These are phyloP conservation scores for Aleiodes leptofemur DNA, from an alignment of 2,888 invertebrate genomes.

Conservation along the genomic window DNA sequence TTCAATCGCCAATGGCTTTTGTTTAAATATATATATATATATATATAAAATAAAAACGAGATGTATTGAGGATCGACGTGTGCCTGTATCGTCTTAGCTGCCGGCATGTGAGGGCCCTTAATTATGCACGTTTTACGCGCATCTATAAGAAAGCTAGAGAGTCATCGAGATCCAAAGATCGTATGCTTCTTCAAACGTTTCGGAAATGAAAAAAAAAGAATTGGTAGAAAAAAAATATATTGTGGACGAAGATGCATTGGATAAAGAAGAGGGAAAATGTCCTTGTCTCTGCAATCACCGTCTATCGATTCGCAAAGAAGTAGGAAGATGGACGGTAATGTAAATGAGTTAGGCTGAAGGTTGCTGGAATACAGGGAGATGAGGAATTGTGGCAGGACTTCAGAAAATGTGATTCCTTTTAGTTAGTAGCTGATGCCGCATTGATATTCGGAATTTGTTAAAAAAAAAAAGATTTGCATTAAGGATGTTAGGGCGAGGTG, in stretches of 20 bases:
- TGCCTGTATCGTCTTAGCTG: constrained; percentile 45
- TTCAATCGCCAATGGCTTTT: constrained; percentile 33
- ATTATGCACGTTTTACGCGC: constrained; percentile 70
- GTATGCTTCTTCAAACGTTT: constrained; percentile 17
- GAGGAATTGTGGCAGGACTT: constrained; percentile 55
- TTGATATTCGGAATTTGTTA: constrained; percentile 42
- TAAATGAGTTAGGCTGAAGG: constrained; percentile 37
- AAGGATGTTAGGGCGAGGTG: no score
- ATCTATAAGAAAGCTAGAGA: constrained; percentile 49
- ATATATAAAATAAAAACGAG: constrained; percentile 25
- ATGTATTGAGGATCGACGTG: constrained; percentile 53
- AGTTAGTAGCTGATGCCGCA: constrained; percentile 71
- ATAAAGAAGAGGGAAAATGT: constrained; percentile 46
- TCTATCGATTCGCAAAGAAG: constrained; percentile 32
- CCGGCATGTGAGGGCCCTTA: constrained; percentile 62
- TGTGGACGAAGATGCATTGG: constrained; percentile 36
- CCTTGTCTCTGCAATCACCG: constrained; percentile 18
- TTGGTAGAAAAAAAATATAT: constrained; percentile 9
- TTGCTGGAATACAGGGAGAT: constrained; percentile 11
- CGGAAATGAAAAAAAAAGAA: constrained; percentile 27
- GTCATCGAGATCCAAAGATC: constrained; percentile 38
- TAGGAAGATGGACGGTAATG: constrained; percentile 43
- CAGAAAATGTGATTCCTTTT: constrained; percentile 67
- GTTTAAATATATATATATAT: background rate
- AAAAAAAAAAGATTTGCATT: no score